Conservation (phyloP, 2,888 invertebrate genomes). For the Cheilosia soror region DNA sequence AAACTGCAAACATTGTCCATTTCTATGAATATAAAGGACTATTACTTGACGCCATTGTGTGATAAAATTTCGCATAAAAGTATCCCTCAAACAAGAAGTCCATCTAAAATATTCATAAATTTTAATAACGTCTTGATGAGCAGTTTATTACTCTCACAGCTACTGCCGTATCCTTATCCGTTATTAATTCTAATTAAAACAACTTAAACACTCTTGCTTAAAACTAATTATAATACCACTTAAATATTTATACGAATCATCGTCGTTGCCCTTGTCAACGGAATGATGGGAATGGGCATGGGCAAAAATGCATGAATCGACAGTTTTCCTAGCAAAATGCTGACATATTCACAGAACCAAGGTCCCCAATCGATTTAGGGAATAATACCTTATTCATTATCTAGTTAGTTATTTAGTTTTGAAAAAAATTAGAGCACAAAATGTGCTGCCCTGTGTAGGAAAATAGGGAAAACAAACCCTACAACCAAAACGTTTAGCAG, state of each 20-base stretch:
- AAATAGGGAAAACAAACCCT: no score
- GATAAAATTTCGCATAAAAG: background rate
- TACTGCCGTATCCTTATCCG: slow-evolving; percentile 41
- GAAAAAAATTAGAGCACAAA: no score
- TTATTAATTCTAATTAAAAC: slow-evolving; percentile 70
- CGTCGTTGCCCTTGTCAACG: slow-evolving; percentile 13
- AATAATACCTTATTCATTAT: slow-evolving; percentile 19
- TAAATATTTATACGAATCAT: slow-evolving; percentile 64
- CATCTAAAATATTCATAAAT: slow-evolving; percentile 52
- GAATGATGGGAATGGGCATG: no score
- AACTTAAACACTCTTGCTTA: slow-evolving; percentile 58
- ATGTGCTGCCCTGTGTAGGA: no score
- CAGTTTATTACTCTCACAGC: slow-evolving; percentile 3
- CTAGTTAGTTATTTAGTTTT: no score
- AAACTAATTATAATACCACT: slow-evolving; percentile 70
- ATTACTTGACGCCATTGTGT: background rate
- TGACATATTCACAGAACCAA: background rate
- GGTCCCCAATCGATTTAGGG: slow-evolving; percentile 16
- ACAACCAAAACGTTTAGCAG: no score
- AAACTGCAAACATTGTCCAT: background rate
- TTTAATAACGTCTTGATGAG: slow-evolving; percentile 15
- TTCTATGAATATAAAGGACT: slow-evolving; percentile 1
- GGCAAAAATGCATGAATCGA: no score
- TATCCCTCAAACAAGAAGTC: slow-evolving; percentile 26
- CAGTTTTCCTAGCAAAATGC: background rate